Evolutionary conservation across 2,797 vertebrate genomes (phyloP).

Genomic region (Eulemur albifrons): DNA sequence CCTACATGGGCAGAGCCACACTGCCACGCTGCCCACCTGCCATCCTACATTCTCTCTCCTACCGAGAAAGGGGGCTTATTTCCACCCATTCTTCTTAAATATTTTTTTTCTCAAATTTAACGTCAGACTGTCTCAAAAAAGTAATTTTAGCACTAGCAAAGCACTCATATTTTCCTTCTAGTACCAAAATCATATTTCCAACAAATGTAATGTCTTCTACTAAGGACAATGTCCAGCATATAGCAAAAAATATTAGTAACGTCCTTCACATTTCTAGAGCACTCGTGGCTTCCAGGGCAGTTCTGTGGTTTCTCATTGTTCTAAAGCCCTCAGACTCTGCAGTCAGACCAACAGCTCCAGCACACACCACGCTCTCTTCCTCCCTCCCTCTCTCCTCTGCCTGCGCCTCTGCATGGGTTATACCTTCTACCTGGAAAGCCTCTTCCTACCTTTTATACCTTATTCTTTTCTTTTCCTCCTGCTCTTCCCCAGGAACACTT

Average conservation of each 20-base stretch:
- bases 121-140: slow-evolving; percentile 8
- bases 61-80: not conserved
- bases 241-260: not conserved
- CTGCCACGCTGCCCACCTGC: not conserved
- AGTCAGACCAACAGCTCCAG: not conserved
- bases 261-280: not conserved
- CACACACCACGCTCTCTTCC: fast-evolving
- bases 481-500: not conserved
- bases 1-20: not conserved
- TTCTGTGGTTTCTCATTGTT: not conserved
- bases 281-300: not conserved
- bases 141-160: slow-evolving; percentile 24
- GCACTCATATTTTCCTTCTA: slow-evolving; percentile 26
- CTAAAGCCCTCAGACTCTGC: not conserved
- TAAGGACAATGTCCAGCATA: not conserved
- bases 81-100: slow-evolving; percentile 10
- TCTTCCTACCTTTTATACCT: not conserved
- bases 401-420: not conserved
- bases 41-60: not conserved
- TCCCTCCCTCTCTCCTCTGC: not conserved
- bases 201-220: slow-evolving; percentile 49
- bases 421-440: not conserved
- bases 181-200: slow-evolving; percentile 41
- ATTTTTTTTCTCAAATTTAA: not conserved
- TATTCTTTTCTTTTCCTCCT: not conserved